These are phyloP conservation scores for Caenorhabditis sp. DNA, from an alignment of 2,888 invertebrate genomes.

Conservation along the genomic window DNA sequence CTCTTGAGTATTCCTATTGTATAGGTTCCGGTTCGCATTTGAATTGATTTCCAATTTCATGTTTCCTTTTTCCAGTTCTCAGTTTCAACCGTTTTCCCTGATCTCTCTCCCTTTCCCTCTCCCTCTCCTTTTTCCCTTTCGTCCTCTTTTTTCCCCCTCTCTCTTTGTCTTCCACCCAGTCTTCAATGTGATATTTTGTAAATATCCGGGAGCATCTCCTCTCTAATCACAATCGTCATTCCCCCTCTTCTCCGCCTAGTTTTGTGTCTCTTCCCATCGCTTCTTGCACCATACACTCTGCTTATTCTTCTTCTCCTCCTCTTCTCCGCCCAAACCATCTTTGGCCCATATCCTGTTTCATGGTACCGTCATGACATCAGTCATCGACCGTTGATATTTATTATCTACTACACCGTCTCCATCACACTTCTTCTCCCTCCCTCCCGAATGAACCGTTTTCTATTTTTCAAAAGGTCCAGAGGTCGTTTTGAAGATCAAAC, in stretches of 20 bases:
- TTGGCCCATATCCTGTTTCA: conserved; percentile 53
- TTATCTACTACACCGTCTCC: no score
- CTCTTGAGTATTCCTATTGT: conserved; percentile 8
- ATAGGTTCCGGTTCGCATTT: conserved; percentile 12
- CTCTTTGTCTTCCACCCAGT: conserved; percentile 25
- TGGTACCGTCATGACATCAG: conserved; percentile 41
- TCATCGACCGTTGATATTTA: conserved; percentile 16
- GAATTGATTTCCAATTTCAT: background rate
- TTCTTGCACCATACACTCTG: no score
- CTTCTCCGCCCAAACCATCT: conserved; percentile 28
- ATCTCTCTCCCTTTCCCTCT: no score
- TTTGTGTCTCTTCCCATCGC: background rate
- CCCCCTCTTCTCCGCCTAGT: conserved; percentile 1
- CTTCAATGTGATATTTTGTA: conserved; percentile 61
- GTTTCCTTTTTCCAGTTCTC: no score
- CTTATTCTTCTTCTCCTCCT: no score
- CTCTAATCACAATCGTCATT: conserved; percentile 14
- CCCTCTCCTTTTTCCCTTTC: background rate
- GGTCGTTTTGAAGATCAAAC: conserved; percentile 25
- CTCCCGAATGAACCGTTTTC: conserved; percentile 7
- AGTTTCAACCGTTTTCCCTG: no score
- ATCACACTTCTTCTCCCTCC: background rate
- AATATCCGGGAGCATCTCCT: conserved; percentile 49
- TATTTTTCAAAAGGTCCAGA: background rate
- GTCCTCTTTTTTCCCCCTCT: background rate